These are phyloP conservation scores for Oceanites oceanicus DNA, from an alignment of 2,113 vertebrate species.

Conservation along the genomic window DNA sequence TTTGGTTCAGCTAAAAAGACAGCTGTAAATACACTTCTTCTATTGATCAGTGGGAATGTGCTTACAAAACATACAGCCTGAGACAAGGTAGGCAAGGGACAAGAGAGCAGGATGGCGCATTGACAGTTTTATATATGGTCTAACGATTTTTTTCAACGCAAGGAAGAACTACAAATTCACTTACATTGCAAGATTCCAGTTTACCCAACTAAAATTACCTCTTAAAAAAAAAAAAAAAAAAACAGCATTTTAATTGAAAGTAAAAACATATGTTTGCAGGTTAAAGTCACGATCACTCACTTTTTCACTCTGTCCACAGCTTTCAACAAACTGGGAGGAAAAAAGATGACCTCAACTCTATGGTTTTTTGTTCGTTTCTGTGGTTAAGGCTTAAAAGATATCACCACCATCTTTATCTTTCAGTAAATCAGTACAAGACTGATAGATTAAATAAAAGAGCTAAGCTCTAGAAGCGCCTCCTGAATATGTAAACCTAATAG, in stretches of 20 bases:
- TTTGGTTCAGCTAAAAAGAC: not conserved
- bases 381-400: not conserved
- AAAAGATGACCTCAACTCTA: not conserved
- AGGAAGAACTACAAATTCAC: not conserved
- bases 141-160: not conserved
- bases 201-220: conserved; percentile 43
- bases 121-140: not conserved
- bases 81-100: not conserved
- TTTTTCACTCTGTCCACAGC: not conserved
- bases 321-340: not conserved
- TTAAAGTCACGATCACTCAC: conserved; percentile 5
- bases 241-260: conserved; percentile 40
- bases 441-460: not conserved
- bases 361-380: not conserved
- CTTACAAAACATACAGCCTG: not conserved
- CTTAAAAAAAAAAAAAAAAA: conserved; percentile 1
- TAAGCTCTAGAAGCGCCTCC: not conserved
- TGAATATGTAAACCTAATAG: not conserved
- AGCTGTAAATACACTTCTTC: not conserved
- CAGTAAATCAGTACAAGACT: not conserved
- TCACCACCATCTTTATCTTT: not conserved
- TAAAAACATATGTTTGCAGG: not conserved
- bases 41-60: not conserved
- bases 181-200: not conserved
- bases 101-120: not conserved